Conservation (phyloP, 2,888 invertebrate species). For the Heliconius ismenius region DNA sequence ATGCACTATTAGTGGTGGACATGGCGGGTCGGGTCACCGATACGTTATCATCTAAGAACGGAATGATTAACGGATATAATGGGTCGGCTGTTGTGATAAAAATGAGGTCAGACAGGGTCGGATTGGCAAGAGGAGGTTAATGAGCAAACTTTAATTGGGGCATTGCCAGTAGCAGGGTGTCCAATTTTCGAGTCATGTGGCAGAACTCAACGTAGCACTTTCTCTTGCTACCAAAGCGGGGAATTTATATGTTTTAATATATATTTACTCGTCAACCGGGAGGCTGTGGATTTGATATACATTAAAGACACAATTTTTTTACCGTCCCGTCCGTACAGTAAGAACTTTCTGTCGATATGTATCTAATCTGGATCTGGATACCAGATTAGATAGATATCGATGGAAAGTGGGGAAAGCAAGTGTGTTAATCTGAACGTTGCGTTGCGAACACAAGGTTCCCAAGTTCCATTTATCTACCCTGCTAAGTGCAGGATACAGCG, state of each 20-base stretch:
- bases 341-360: background rate
- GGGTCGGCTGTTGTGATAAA: conserved; percentile 32
- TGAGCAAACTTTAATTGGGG: conserved; percentile 32
- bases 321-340: no score
- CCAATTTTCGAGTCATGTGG: background rate
- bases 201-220: background rate
- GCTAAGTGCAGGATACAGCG: no score
- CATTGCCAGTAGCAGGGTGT: background rate
- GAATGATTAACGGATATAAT: conserved; percentile 28
- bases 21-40: conserved; percentile 27
- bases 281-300: no score
- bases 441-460: no score
- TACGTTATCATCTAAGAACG: conserved; percentile 21
- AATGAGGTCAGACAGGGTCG: conserved; percentile 34
- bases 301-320: no score
- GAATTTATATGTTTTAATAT: no score
- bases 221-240: no score
- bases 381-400: no score
- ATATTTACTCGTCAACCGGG: no score
- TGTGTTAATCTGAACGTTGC: no score
- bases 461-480: no score
- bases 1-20: conserved; percentile 29
- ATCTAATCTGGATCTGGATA: background rate
- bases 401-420: no score
- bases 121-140: conserved; percentile 29